Percentiles rank a stretch among this genome's conserved stretches.
phyloP scores from a whole-genome alignment of 2,797 vertebrate genomes.

The Smutsia temminckii region DNA sequence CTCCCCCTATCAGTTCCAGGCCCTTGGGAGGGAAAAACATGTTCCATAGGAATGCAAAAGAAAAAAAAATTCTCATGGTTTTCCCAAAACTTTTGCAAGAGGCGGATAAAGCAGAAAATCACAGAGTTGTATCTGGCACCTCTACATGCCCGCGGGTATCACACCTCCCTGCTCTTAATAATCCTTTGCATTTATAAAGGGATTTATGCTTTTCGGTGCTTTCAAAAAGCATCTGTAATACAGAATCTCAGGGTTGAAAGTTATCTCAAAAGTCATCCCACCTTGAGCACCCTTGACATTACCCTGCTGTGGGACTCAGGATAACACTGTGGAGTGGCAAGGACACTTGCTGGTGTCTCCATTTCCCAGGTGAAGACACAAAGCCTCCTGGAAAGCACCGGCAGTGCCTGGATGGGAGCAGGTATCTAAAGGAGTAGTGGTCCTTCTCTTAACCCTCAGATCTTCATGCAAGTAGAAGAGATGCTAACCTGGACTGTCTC shows the following conservation, averaged over 20 bases:
- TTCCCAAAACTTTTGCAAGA: neutral
- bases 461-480: neutral
- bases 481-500: neutral
- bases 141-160: neutral
- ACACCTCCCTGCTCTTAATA: neutral
- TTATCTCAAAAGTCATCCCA: neutral
- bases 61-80: neutral
- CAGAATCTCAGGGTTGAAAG: neutral
- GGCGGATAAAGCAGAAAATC: conserved; percentile 26
- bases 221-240: neutral
- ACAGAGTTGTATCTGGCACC: neutral
- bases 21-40: neutral
- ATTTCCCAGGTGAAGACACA: neutral
- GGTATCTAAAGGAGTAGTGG: neutral
- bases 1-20: neutral
- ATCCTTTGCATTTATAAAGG: neutral
- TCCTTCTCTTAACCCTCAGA: neutral
- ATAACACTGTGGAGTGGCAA: neutral
- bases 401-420: neutral
- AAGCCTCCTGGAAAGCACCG: neutral
- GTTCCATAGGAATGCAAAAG: neutral
- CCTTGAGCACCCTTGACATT: neutral
- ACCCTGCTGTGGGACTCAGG: neutral
- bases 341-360: neutral
- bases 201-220: neutral